Conservation (phyloP, 2,113 vertebrate genomes). For the Sylvilagus bachmani region DNA sequence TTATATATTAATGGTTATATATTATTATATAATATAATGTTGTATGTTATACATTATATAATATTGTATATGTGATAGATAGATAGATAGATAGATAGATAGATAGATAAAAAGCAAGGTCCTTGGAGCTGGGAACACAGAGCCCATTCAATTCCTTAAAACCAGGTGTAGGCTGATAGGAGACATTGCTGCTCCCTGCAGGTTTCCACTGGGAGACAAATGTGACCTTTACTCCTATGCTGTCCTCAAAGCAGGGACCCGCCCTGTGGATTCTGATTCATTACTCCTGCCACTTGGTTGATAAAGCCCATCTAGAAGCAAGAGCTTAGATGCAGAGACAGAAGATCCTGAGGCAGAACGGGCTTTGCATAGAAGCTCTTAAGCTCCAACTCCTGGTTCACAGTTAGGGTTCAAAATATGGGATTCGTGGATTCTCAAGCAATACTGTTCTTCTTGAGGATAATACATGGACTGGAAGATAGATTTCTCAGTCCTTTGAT, state of each 20-base stretch:
- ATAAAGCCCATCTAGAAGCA: background rate
- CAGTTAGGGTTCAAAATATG: background rate
- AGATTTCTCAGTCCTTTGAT: background rate
- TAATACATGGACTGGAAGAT: background rate
- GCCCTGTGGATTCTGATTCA: background rate
- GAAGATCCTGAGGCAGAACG: background rate
- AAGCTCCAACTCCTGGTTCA: background rate
- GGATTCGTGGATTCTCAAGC: background rate
- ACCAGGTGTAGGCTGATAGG: background rate
- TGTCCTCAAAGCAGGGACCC: background rate
- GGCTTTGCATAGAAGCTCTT: background rate
- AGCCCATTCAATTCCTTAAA: background rate
- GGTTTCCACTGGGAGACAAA: constrained; percentile 56
- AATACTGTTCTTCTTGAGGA: background rate
- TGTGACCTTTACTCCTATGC: background rate
- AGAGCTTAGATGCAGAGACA: background rate
- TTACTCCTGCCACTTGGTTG: background rate
- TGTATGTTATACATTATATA: no score
- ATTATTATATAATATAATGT: no score
- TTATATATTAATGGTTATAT: no score
- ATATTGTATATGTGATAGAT: no score
- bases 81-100: no score
- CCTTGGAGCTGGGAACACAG: background rate
- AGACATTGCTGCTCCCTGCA: background rate
- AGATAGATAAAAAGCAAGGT: no score